These are phyloP conservation scores for Athene cunicularia DNA, from an alignment of 2,113 vertebrate species.

Conservation along the genomic window DNA sequence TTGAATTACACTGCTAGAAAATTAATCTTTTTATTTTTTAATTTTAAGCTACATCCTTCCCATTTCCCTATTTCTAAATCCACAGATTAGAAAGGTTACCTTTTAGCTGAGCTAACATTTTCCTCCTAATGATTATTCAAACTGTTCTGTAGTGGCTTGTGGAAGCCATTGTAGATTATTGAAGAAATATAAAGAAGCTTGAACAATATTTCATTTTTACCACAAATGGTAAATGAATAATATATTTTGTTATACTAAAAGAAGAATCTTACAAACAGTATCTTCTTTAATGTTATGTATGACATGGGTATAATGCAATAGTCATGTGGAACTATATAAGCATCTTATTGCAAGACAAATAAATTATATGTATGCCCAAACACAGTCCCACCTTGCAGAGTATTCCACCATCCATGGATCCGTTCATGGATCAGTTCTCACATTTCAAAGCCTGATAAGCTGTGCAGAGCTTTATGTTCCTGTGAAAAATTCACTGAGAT, in stretches of 20 bases:
- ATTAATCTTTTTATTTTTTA: background rate
- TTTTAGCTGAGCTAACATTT: background rate
- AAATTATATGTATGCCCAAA: background rate
- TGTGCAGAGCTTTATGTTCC: background rate
- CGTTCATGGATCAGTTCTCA: background rate
- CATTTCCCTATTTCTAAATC: background rate
- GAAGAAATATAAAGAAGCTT: background rate
- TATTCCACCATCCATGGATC: background rate
- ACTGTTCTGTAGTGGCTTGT: background rate
- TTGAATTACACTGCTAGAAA: background rate
- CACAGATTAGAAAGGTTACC: background rate
- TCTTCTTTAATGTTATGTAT: background rate
- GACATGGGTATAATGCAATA: background rate
- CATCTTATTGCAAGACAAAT: background rate
- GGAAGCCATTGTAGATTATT: background rate
- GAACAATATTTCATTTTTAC: background rate
- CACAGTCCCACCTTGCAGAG: background rate
- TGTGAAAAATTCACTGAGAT: background rate
- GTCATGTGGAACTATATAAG: background rate
- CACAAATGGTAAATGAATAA: background rate
- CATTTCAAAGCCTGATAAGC: background rate
- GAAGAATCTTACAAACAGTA: background rate
- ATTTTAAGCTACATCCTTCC: background rate
- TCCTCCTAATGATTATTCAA: background rate
- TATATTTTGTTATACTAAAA: background rate